Evolutionary conservation across 2,888 invertebrate species (phyloP), one percentile per base, ranked within the genome.

Genomic region (Synanthedon myopaeformis): DNA sequence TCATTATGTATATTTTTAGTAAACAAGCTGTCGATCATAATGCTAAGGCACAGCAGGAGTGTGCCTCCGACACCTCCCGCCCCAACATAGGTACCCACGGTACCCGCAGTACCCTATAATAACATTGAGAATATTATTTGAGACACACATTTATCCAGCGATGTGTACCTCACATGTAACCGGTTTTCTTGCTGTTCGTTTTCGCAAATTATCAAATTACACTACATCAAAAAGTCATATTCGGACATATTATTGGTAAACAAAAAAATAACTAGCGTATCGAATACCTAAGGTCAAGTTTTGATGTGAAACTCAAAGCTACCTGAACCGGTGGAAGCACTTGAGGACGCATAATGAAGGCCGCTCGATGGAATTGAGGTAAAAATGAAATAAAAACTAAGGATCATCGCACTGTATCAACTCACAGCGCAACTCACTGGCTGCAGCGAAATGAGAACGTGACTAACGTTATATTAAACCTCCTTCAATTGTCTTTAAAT

Each of bases 1-100:
- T 86, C 87, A 87, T 87, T 87, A 86, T 87, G 86, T 86, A 86
- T 85, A 86, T 84, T 86, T 87, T 87, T 83, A 82, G 87, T 87
- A 87, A 87, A 86, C 86, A 87, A 84, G 83, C 84, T 87, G 86
- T 87, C 86, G 84, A 82, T 86, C 84, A 87, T 86, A 87, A 87
- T 86, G 79, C 77, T 65, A 67, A 61, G 65, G 71, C 84, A 69
- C 86, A 69, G 82, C 79, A 79, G 86, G 85, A 70, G 66, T 77
- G 70, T 69, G 74, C 71, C 76, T 79, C 83, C 72, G 79, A 76
- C 75, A 78, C 79, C 76, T 82, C 76, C 79, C 72, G 67, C 72
- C 70, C 66, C 66, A 64, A 70, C 35, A 35, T 35, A 35, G 35
- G 35, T 35, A 35, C 70, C 66, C 60, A 66, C 64, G 56, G 61